Percentiles rank a stretch among this genome's conserved stretches.
These are phyloP conservation scores for Stratiomys singularior DNA, from an alignment of 2,888 invertebrate species.

Conservation along the genomic window DNA sequence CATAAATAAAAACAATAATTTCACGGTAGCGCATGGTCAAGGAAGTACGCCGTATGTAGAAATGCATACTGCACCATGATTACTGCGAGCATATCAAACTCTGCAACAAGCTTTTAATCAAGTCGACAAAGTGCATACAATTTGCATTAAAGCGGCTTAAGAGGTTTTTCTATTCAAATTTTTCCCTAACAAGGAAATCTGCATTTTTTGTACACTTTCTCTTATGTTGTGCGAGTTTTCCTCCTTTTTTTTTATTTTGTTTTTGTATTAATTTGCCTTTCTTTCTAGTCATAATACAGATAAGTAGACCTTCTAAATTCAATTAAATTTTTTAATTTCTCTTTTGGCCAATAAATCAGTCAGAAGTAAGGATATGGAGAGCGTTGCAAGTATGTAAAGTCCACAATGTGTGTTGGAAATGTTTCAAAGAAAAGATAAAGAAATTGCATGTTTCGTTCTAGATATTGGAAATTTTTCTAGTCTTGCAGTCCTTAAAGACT, in stretches of 20 bases:
- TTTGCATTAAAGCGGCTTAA: not conserved
- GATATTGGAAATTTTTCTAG: not conserved
- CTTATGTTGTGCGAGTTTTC: not conserved
- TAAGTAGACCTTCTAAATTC: too few species aligned
- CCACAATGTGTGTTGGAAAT: not conserved
- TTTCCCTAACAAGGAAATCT: not conserved
- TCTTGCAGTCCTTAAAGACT: too few species aligned
- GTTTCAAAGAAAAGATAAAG: not conserved
- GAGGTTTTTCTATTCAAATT: not conserved
- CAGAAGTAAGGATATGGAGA: constrained; percentile 81
- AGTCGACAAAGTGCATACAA: not conserved
- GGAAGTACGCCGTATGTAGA: not conserved
- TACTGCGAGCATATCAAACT: not conserved
- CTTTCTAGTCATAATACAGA: too few species aligned
- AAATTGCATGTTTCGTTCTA: not conserved
- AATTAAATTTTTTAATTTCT: not conserved
- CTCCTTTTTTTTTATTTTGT: too few species aligned
- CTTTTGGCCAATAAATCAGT: constrained; percentile 64
- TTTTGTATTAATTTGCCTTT: too few species aligned
- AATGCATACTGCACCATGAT: not conserved
- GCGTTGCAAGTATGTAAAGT: constrained; percentile 80
- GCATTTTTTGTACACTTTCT: not conserved
- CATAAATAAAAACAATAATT: not conserved
- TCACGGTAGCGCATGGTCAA: constrained; percentile 4
- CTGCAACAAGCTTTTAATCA: not conserved